Conservation (phyloP, 2,888 invertebrate species). For the Xanthorhoe spadicearia region DNA sequence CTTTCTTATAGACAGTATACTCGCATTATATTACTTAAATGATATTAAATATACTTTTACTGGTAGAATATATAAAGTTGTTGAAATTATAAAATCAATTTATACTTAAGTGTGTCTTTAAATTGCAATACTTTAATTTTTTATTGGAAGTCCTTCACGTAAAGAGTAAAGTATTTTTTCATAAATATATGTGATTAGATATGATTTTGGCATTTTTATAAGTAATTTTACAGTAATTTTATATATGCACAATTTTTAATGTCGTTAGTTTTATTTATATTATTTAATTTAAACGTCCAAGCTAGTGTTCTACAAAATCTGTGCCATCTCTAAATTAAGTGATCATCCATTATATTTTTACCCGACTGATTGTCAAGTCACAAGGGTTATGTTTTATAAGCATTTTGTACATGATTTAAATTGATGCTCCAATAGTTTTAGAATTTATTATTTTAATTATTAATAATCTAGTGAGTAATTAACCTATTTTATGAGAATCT, state of each 20-base stretch:
- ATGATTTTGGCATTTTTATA: constrained; percentile 13
- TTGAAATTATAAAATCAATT: too few species aligned
- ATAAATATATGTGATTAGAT: constrained; percentile 17
- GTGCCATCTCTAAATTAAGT: constrained; percentile 63
- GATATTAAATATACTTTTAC: too few species aligned
- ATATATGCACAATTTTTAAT: not conserved
- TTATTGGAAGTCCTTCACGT: too few species aligned
- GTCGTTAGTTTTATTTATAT: not conserved
- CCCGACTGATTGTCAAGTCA: too few species aligned
- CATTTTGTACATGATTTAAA: constrained; percentile 27
- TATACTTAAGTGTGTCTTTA: too few species aligned
- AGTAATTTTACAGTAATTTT: not conserved
- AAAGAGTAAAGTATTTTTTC: too few species aligned
- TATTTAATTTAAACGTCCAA: constrained; percentile 37
- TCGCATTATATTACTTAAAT: too few species aligned
- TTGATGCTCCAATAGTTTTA: constrained; percentile 11
- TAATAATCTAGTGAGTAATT: not conserved
- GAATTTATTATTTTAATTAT: constrained; percentile 10
- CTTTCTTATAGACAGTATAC: too few species aligned
- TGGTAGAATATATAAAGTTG: too few species aligned
- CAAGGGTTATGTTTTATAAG: constrained; percentile 24
- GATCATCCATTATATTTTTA: constrained; percentile 35
- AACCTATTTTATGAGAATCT: not conserved
- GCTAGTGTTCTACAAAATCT: constrained; percentile 51
- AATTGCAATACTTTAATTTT: not conserved